These are phyloP conservation scores for Lacanobia oleracea DNA, from an alignment of 2,888 invertebrate genomes.

Conservation along the genomic window DNA sequence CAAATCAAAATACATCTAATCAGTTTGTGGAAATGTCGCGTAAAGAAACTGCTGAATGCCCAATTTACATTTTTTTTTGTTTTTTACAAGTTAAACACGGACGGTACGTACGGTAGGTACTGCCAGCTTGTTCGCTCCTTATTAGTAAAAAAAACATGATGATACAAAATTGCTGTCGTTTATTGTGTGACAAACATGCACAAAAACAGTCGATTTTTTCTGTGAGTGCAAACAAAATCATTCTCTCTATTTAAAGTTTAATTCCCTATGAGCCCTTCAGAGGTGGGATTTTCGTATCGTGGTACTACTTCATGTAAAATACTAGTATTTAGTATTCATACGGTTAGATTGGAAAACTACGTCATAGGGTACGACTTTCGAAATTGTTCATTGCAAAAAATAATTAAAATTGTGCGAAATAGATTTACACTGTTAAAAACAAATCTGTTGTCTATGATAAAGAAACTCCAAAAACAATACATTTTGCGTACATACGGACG, in stretches of 20 bases:
- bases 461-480: conserved; percentile 40
- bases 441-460: conserved; percentile 8
- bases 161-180: conserved; percentile 32
- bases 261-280: neutral
- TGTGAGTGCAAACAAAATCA: neutral
- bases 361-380: neutral
- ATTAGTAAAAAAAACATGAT: conserved; percentile 16
- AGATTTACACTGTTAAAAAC: neutral
- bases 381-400: neutral
- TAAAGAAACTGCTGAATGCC: neutral
- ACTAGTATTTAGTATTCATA: neutral
- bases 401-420: neutral
- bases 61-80: conserved; percentile 28
- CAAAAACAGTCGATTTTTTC: neutral
- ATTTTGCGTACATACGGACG: conserved; percentile 31
- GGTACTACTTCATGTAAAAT: neutral
- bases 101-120: too few relatives aligned
- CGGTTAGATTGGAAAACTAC: neutral
- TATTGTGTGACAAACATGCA: neutral
- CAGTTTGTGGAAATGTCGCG: neutral
- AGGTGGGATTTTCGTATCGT: neutral
- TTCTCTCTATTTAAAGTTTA: neutral
- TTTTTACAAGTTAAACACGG: too few relatives aligned
- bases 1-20: neutral
- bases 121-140: neutral